Conservation (phyloP, 2,113 vertebrate species). For the Syrmaticus mikado region DNA sequence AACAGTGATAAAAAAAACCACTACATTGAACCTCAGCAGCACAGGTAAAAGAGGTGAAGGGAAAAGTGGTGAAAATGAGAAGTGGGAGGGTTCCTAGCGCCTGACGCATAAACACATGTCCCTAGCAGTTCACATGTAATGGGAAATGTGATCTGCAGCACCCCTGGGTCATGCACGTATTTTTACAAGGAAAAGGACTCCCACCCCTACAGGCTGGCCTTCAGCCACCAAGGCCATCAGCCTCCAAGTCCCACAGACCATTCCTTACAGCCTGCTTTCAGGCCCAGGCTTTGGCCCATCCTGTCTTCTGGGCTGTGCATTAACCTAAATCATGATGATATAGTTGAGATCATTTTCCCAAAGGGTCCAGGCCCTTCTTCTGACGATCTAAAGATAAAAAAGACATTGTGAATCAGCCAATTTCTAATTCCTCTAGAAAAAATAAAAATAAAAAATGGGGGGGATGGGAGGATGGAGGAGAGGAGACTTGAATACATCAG, state of each 20-base stretch:
- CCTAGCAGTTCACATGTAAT: background rate
- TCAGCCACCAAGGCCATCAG: background rate
- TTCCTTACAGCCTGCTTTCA: background rate
- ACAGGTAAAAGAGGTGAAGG: background rate
- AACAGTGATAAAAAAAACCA: background rate
- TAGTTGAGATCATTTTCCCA: background rate
- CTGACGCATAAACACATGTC: background rate
- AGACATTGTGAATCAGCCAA: accelerated
- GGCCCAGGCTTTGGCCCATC: background rate
- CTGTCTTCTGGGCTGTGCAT: background rate
- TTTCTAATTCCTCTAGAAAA: background rate
- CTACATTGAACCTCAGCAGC: background rate
- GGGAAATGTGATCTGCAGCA: background rate
- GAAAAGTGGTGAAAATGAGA: background rate
- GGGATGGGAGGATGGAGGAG: accelerated
- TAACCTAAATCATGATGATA: background rate
- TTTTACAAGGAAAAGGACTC: background rate
- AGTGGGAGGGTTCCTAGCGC: background rate
- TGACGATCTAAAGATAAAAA: background rate
- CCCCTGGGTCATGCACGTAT: background rate
- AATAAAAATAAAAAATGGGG: background rate
- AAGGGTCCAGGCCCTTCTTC: background rate
- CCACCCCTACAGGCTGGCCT: accelerated
- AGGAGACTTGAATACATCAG: background rate
- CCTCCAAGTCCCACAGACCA: background rate